Evolutionary conservation across 1,140 invertebrate species (phyloP).

Genomic region (Asbolus verrucosus): DNA sequence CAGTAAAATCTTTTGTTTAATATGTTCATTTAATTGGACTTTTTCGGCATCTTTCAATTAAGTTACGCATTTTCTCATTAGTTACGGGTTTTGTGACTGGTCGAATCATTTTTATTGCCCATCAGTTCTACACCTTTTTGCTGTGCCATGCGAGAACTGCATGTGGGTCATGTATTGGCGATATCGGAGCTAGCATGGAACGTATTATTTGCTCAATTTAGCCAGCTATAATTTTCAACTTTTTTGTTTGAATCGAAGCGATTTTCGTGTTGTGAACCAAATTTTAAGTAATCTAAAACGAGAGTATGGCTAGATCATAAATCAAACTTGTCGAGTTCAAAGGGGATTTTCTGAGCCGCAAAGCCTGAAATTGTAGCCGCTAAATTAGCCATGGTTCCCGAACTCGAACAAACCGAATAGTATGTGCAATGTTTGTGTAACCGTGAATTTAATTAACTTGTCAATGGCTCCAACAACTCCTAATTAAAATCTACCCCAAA

Average conservation of each 20-base stretch:
- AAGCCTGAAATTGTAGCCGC: constrained; percentile 55
- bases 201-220: constrained; percentile 20
- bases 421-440: constrained; percentile 32
- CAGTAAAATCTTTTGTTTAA: background rate
- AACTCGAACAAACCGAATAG: constrained; percentile 44
- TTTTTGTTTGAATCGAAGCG: background rate
- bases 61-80: background rate
- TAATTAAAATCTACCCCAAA: constrained; percentile 11
- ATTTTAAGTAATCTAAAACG: constrained; percentile 1
- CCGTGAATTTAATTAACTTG: constrained; percentile 46
- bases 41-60: background rate
- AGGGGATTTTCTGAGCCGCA: constrained; percentile 54
- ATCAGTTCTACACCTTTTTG: background rate
- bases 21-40: background rate
- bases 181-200: background rate
- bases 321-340: constrained; percentile 53
- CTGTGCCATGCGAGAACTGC: background rate
- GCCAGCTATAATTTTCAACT: background rate
- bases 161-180: too few relatives aligned
- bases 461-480: constrained; percentile 36
- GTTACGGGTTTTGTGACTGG: background rate
- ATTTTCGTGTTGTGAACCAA: background rate
- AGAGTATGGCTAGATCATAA: constrained; percentile 46
- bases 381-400: constrained; percentile 56
- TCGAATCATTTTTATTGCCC: background rate